Evolutionary conservation across 1,140 invertebrate genomes (phyloP), one percentile per base, ranked within the genome.

Genomic region (Drosophila takahashii): DNA sequence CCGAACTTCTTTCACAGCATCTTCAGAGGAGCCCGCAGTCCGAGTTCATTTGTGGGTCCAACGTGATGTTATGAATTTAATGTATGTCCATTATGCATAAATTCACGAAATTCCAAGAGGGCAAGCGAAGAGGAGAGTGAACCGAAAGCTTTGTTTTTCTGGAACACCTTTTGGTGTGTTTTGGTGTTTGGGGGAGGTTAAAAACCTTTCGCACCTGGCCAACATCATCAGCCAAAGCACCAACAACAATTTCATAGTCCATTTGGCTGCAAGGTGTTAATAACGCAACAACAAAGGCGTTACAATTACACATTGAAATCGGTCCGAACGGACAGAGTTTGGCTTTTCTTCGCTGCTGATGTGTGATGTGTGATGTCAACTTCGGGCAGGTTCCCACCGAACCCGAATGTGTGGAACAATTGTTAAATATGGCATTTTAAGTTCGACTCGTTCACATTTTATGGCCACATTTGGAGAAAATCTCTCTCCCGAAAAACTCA

Each of bases 231-330:
- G n/a, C n/a, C 22, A 22, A 22, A 32, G 8, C 29, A 9, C 8
- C 29, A 7, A 7, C 29, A 29, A 45, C 47, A 34, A 62, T 79
- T 89, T 89, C 85, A 80, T 90, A 79, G 84, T 89, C 84, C 85
- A 89, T 89, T 89, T 87, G 84, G 71, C 45, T 67, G 51, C 39
- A 41, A 84, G 84, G 84, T 89, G 84, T 84, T 89, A 89, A 89
- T 89, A 89, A 80, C 85, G 77, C 62, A 77, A 58, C 62, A 76
- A 89, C 84, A 89, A 89, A 89, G 85, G 79, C 77, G 84, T 89
- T 89, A 89, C 84, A 89, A 89, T 89, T 89, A 89, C 73, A 78
- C 84, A 89, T 89, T 90, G 84, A 89, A 89, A 85, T 89, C 77
- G 84, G 84, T 89, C 45, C 84, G 83, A 56, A 53, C 39, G 48